Evolutionary conservation across 2,113 vertebrate species (phyloP), one percentile per base, ranked within the genome.

Genomic region (Varanus salvator): DNA sequence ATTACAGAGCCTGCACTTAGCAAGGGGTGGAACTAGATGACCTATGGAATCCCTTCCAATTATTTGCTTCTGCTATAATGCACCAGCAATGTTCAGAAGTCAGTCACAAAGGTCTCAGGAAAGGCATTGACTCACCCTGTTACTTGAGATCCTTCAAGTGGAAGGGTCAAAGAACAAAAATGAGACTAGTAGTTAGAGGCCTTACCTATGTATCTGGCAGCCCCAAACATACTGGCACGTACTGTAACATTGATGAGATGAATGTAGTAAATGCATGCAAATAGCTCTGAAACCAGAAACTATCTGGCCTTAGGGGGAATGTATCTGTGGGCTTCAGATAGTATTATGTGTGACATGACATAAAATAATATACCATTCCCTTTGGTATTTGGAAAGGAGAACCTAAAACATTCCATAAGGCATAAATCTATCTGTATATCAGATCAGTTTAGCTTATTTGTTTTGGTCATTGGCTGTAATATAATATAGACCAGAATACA

Each of bases 301-400:
- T 84, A 91, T 15, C 78, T 57, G 90, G 89, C 84, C 84, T 92
- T 93, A 72, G 23, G 94, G 94, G 93, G 92, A 95, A 92, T 88
- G 14, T 29, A 29, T 50, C 90, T 89, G 76, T 91, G 75, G 89
- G 54, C 74, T 95, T 94, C 75, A 89, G 92, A 80, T 85, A 19
- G 75, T 90, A 93, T 80, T 93, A 54, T 77, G 85, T 91, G 92
- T 93, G 84, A 80, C 76, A 88, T 92, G 76, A 86, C 90, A 87
- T 92, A 69, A 84, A 91, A 92, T 90, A 93, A 93, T 93, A 90
- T 74, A 64, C 80, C 44, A 85, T 90, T n/a, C 90, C 91, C 85
- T 92, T 84, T 0, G 0, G 88, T 72, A n/a, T 38, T 48, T 48
- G 44, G 38, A 60, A 78, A 78, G n/a, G 44, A 78, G 64, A 89